Conservation (phyloP, 2,113 vertebrate species). For the Hemichromis elongatus region DNA sequence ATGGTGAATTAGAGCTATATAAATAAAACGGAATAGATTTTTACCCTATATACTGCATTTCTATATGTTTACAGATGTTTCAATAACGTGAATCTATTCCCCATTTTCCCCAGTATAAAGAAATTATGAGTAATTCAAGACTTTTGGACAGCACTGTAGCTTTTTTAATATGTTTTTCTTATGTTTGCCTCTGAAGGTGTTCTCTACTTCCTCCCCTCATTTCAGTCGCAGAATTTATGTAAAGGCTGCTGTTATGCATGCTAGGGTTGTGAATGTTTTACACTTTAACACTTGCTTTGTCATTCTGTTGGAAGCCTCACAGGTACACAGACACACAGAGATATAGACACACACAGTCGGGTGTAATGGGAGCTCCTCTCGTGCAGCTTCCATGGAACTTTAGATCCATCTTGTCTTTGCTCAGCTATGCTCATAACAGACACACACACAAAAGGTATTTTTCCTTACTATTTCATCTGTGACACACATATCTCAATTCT, state of each 20-base stretch:
- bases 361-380: neutral
- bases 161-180: neutral
- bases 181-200: neutral
- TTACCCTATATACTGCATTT: neutral
- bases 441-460: neutral
- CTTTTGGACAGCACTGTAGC: neutral
- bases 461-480: fast-evolving
- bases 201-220: neutral
- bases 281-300: neutral
- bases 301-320: neutral
- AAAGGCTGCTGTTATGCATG: neutral
- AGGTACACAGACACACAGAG: neutral
- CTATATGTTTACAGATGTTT: neutral
- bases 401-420: neutral
- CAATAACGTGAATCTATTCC: neutral
- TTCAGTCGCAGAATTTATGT: neutral
- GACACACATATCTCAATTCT: neutral
- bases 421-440: neutral
- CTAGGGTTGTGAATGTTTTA: neutral
- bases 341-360: neutral
- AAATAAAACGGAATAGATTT: neutral
- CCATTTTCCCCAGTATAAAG: neutral
- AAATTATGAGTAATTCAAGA: neutral
- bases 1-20: neutral
- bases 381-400: neutral